These are phyloP conservation scores for Pycnomerus fuliginosus DNA, from an alignment of 2,888 invertebrate species.

Conservation along the genomic window DNA sequence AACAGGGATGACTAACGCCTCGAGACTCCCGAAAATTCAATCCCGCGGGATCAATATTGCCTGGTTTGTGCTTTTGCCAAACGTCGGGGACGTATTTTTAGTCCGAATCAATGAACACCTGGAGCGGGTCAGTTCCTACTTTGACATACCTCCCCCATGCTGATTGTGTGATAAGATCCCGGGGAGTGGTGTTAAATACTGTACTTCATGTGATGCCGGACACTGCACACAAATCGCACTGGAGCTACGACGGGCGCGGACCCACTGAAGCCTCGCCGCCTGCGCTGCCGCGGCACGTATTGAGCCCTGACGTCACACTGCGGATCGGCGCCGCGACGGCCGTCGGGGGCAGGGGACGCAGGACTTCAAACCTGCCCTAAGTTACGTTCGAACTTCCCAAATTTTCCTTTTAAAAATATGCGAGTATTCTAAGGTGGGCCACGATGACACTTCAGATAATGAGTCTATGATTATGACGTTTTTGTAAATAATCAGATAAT, in stretches of 20 bases:
- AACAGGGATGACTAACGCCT: no score
- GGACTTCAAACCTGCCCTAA: conserved; percentile 29
- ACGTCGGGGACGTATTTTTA: no score
- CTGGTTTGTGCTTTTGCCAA: no score
- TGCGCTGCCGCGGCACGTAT: conserved; percentile 54
- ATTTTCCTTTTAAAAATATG: neutral
- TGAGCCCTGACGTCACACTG: conserved; percentile 66
- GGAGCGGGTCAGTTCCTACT: no score
- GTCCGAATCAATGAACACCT: no score
- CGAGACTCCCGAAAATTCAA: no score
- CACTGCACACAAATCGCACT: conserved; percentile 56
- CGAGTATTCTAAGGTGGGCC: neutral
- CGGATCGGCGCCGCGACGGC: conserved; percentile 54
- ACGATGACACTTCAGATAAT: neutral
- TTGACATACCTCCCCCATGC: conserved; percentile 51
- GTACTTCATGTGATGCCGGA: conserved; percentile 52
- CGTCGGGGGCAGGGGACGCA: conserved; percentile 47
- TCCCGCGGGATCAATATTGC: no score
- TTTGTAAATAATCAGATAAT: no score
- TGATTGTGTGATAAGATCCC: conserved; percentile 36
- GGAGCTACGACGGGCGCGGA: conserved; percentile 58
- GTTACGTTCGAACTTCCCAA: conserved; percentile 8
- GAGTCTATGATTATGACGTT: no score
- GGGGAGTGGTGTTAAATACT: conserved; percentile 46
- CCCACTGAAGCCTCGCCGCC: conserved; percentile 57